Base-by-base conservation (phyloP, 2,113 vertebrate genomes). In the Rutilus rutilus region DNA sequence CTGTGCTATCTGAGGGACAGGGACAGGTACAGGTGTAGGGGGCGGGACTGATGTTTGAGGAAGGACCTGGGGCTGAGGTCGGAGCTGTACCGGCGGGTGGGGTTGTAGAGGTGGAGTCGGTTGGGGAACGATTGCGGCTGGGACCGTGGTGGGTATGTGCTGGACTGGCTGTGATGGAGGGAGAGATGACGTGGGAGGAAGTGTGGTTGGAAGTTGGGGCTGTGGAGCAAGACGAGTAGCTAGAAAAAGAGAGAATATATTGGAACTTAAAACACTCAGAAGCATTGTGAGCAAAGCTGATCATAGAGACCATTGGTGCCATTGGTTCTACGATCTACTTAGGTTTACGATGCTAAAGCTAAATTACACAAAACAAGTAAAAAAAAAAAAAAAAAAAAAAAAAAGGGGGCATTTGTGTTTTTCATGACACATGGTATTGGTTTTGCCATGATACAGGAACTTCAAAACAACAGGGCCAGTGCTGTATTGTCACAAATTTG, bases 171-270 rank as follows among this genome's bases (percentile, higher is more conserved):
- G 74, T 59, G 84, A 50, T 19, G 23, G 25, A 33, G 76, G 84
- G 9, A 84, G 42, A 79, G 54, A 54, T 59, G 67, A 36, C 3
- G 25, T 19, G 25, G 62, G n/a, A 7, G 69, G 85, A 82, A 50
- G 78, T 52, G 21, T 19, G 12, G 67, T 17, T 6, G 27, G 69
- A 21, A 54, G 77, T 45, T 59, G 74, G 23, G 62, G 62, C 89
- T 92, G 93, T 9, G 87, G 85, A 85, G 91, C 91, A 62, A 92
- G 91, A 86, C 91, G 92, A 87, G 89, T 81, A 42, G 89, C 90
- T 89, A 17, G 10, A 81, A 10, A 67, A 33, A 25, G 33, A 86
- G 17, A 60, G 81, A 60, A 25, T 9, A 4, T 5, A 47, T 65
- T 84, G 6, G 19, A 78, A 27, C 11, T 59, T 15, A 50, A 57